phyloP scores from a whole-genome alignment of 2,797 vertebrate genomes.

The Macropodus opercularis region DNA sequence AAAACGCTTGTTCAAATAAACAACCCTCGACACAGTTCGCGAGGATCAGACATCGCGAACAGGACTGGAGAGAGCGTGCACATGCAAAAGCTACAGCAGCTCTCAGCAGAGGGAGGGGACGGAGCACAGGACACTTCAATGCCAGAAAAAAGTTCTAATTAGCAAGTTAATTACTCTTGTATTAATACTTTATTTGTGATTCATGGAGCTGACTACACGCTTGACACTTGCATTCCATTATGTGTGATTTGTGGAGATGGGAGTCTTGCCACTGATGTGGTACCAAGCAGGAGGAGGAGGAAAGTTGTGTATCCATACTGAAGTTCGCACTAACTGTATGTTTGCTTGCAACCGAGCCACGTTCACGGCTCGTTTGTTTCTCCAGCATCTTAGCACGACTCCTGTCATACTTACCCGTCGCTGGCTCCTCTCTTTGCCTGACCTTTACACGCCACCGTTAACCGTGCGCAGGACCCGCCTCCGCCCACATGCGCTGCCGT shows the following conservation, averaged over 20 bases:
- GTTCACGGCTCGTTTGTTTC: too few relatives aligned
- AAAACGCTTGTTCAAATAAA: constrained; percentile 60
- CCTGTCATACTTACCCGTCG: too few relatives aligned
- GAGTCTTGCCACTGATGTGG: constrained; percentile 36
- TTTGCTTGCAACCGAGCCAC: too few relatives aligned
- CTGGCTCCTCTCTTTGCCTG: too few relatives aligned
- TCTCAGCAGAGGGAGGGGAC: constrained; percentile 25
- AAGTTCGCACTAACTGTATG: constrained; percentile 5
- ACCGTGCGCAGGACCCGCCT: too few relatives aligned
- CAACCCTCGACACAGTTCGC: constrained; percentile 52
- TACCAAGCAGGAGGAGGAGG: constrained; percentile 15
- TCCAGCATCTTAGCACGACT: too few relatives aligned
- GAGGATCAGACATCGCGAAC: constrained; percentile 28
- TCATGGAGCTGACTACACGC: constrained; percentile 62
- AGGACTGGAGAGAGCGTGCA: constrained; percentile 5
- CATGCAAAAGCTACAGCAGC: constrained; percentile 20
- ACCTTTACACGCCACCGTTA: too few relatives aligned
- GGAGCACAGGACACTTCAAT: constrained; percentile 43
- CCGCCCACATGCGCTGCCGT: constrained; percentile 24
- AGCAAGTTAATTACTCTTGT: constrained; percentile 68
- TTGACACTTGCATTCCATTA: constrained; percentile 68
- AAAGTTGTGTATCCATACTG: constrained; percentile 9
- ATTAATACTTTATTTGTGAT: constrained; percentile 77
- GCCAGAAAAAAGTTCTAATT: constrained; percentile 61
- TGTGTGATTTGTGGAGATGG: constrained; percentile 59